phyloP scores from a whole-genome alignment of 1,140 invertebrate genomes.

The Cylas formicarius region DNA sequence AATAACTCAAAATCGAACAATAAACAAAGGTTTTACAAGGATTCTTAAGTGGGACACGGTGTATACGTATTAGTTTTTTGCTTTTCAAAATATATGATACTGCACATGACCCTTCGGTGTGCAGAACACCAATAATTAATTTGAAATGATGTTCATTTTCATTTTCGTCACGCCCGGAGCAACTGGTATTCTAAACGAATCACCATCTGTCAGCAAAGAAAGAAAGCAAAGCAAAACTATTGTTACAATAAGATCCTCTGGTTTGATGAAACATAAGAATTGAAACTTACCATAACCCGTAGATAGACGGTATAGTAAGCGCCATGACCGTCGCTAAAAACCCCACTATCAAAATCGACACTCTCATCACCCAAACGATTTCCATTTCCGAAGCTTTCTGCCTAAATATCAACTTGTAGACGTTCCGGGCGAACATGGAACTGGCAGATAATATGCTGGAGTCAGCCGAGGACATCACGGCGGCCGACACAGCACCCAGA shows the following conservation, averaged over 20 bases:
- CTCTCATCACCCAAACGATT: constrained; percentile 97
- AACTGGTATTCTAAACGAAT: no score
- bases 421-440: constrained; percentile 97
- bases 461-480: constrained; percentile 97
- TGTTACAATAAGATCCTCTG: constrained; percentile 7
- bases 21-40: no score
- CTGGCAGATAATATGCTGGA: constrained; percentile 94
- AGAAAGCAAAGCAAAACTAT: no score
- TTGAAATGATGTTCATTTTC: no score
- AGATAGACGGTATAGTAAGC: constrained; percentile 92
- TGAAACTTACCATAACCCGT: constrained; percentile 85
- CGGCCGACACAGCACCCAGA: constrained; percentile 94
- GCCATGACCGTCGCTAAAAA: constrained; percentile 91
- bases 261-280: background rate
- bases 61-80: no score
- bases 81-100: no score
- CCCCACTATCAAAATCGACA: constrained; percentile 88
- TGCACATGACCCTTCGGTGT: no score
- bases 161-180: no score
- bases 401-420: constrained; percentile 93
- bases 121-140: no score
- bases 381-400: constrained; percentile 92
- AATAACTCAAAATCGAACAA: no score
- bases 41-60: no score
- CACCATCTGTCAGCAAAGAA: no score